Conservation (phyloP, 1,140 invertebrate genomes). For the Ostrea edulis region DNA sequence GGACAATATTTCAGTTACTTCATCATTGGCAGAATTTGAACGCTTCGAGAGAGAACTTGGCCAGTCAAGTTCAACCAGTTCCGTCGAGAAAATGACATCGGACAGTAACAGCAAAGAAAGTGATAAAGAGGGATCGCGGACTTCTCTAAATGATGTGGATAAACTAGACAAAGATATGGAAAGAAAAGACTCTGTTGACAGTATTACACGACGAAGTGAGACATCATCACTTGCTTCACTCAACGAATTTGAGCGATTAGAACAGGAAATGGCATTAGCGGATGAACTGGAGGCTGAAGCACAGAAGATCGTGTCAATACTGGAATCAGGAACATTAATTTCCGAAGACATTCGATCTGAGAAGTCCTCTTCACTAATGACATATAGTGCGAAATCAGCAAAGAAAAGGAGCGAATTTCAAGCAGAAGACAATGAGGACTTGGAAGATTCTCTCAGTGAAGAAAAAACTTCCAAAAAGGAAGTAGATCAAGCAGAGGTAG, state of each 20-base stretch:
- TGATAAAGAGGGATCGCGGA: constrained; percentile 81
- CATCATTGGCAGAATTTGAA: constrained; percentile 96
- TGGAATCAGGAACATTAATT: constrained; percentile 89
- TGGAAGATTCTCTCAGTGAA: constrained; percentile 78
- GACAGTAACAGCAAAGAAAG: constrained; percentile 68
- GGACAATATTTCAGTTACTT: constrained; percentile 94
- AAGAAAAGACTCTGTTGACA: constrained; percentile 70
- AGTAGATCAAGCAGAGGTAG: constrained; percentile 65
- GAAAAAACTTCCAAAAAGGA: constrained; percentile 58
- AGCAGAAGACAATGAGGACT: constrained; percentile 70
- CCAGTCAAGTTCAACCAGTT: constrained; percentile 81
- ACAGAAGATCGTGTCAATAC: constrained; percentile 84
- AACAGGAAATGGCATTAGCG: constrained; percentile 71
- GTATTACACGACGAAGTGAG: constrained; percentile 69
- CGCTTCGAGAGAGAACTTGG: constrained; percentile 91
- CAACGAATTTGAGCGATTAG: constrained; percentile 77
- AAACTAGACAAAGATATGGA: constrained; percentile 71
- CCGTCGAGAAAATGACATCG: constrained; percentile 73
- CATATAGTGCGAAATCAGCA: not conserved
- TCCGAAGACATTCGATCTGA: constrained; percentile 52
- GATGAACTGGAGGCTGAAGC: constrained; percentile 77
- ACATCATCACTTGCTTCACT: constrained; percentile 79
- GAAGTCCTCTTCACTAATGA: constrained; percentile 53
- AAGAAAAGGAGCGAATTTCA: constrained; percentile 75
- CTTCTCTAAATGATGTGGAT: constrained; percentile 76